phyloP scores from a whole-genome alignment of 1,140 invertebrate species.

The Dendrolimus kikuchii region DNA sequence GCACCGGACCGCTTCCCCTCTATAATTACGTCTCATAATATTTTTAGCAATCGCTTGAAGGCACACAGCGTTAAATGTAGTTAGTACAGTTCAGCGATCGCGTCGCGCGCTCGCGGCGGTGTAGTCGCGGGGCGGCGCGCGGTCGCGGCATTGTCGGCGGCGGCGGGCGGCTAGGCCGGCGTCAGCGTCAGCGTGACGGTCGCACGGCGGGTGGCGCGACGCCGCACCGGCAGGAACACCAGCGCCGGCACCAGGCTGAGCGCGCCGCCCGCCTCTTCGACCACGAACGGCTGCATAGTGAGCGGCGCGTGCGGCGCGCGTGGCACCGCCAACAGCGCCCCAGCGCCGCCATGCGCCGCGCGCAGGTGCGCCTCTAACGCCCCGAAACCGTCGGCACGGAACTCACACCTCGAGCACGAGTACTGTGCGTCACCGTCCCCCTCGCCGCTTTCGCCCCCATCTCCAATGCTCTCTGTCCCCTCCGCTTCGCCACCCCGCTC shows the following conservation, averaged over 20 bases:
- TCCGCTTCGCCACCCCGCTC: constrained; percentile 20
- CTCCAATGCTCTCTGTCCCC: constrained; percentile 27
- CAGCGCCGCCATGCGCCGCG: constrained; percentile 75
- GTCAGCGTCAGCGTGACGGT: constrained; percentile 93
- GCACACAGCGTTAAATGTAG: constrained; percentile 71
- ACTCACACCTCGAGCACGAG: constrained; percentile 80
- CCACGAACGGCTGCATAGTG: constrained; percentile 89
- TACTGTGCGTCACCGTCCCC: constrained; percentile 43
- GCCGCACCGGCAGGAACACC: constrained; percentile 92
- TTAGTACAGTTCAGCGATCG: constrained; percentile 56
- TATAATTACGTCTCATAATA: constrained; percentile 58
- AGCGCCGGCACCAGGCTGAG: constrained; percentile 87
- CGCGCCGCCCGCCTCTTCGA: constrained; percentile 77
- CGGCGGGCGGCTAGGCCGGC: constrained; percentile 78
- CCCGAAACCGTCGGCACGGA: constrained; percentile 75
- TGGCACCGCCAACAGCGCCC: constrained; percentile 78
- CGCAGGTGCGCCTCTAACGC: constrained; percentile 79
- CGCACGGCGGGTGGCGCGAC: constrained; percentile 84
- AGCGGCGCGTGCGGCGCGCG: constrained; percentile 75
- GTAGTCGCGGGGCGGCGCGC: constrained; percentile 28
- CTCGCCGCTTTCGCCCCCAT: constrained; percentile 24
- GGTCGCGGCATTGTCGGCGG: constrained; percentile 22
- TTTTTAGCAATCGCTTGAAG: constrained; percentile 68
- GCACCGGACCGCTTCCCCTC: constrained; percentile 50
- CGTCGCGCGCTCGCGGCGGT: constrained; percentile 37